phyloP scores from a whole-genome alignment of 1,140 invertebrate species.

The Caerostris extrusa region DNA sequence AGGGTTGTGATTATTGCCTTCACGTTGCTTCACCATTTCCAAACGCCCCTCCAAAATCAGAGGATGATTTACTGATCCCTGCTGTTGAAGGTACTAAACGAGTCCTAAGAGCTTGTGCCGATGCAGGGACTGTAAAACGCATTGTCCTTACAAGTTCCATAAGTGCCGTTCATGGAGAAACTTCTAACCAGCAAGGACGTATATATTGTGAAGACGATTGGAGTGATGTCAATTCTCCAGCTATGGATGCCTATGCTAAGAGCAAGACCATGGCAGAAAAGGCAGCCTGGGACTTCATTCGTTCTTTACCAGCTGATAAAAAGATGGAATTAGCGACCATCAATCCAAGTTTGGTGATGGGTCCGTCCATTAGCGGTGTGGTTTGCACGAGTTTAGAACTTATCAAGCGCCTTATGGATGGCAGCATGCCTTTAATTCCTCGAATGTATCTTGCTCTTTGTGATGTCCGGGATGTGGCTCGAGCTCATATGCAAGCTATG shows the following conservation, averaged over 20 bases:
- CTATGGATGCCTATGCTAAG: conserved; percentile 82
- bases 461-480: conserved; percentile 85
- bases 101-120: conserved; percentile 83
- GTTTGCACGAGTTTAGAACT: conserved; percentile 82
- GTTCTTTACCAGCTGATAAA: conserved; percentile 82
- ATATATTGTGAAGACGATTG: conserved; percentile 84
- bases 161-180: conserved; percentile 83
- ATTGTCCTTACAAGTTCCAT: conserved; percentile 85
- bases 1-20: conserved; percentile 83
- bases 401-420: conserved; percentile 81
- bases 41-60: conserved; percentile 78
- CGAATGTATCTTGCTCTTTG: conserved; percentile 82
- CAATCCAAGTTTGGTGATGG: conserved; percentile 84
- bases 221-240: conserved; percentile 81
- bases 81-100: conserved; percentile 85
- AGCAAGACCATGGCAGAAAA: conserved; percentile 84
- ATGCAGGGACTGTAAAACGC: conserved; percentile 82
- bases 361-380: conserved; percentile 82
- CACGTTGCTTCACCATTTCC: conserved; percentile 85
- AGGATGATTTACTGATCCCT: conserved; percentile 83
- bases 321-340: conserved; percentile 84
- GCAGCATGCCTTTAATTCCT: conserved; percentile 76
- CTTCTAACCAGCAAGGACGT: conserved; percentile 79
- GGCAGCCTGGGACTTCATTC: conserved; percentile 85
- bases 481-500: conserved; percentile 84